A percentile compares a stretch with the other conserved stretches of the same genome.
These are phyloP conservation scores for Gopherus evgoodei DNA, from an alignment of 2,113 vertebrate genomes.

Conservation along the genomic window DNA sequence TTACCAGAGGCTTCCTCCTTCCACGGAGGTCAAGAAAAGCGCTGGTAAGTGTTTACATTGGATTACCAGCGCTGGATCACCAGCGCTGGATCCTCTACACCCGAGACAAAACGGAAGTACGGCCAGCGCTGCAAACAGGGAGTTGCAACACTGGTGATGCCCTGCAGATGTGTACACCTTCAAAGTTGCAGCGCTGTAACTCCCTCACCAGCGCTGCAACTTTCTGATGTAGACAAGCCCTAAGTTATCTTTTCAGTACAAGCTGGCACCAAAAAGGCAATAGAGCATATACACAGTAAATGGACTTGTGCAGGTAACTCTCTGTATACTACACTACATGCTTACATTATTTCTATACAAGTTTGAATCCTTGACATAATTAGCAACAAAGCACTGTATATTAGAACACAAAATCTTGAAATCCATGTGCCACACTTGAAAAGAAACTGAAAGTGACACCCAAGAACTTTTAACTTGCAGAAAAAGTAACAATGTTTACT, in stretches of 20 bases:
- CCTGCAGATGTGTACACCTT: too few relatives aligned
- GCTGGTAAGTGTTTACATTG: too few relatives aligned
- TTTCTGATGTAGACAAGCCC: too few relatives aligned
- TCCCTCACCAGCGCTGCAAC: too few relatives aligned
- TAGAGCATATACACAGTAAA: neutral
- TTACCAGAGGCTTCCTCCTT: too few relatives aligned
- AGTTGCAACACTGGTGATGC: too few relatives aligned
- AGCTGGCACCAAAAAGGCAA: neutral
- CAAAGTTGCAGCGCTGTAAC: too few relatives aligned
- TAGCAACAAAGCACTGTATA: neutral
- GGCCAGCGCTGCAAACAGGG: too few relatives aligned
- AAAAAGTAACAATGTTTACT: neutral
- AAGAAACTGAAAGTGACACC: neutral
- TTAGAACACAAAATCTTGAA: neutral
- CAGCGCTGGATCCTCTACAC: too few relatives aligned
- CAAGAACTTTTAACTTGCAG: neutral
- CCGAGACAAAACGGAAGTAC: too few relatives aligned
- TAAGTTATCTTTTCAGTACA: neutral
- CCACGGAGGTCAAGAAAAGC: too few relatives aligned
- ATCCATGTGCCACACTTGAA: neutral
- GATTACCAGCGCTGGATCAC: too few relatives aligned
- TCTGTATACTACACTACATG: neutral
- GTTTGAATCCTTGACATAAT: neutral
- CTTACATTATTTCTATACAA: neutral
- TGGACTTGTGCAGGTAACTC: neutral